Conservation (phyloP, 2,888 invertebrate genomes). For the Bugula neritina region DNA sequence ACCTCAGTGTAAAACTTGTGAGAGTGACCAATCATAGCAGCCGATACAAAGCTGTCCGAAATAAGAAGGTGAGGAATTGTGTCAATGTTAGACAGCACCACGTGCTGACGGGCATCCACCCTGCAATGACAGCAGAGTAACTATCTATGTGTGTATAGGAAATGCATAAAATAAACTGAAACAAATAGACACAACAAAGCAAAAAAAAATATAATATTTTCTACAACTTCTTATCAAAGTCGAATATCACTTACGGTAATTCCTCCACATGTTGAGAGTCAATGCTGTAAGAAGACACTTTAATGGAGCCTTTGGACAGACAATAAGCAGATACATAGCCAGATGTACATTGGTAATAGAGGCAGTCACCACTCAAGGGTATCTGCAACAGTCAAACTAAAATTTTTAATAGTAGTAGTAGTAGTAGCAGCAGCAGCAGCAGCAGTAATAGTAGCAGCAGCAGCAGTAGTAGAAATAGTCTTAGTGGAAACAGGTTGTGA, state of each 20-base stretch:
- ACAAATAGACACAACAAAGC: too few relatives aligned
- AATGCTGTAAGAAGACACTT: neutral
- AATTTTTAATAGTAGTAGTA: too few relatives aligned
- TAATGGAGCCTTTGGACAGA: neutral
- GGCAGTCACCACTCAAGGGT: slow-evolving; percentile 10
- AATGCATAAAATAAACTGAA: too few relatives aligned
- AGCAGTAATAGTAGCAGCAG: too few relatives aligned
- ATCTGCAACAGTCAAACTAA: slow-evolving; percentile 8
- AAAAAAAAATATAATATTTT: too few relatives aligned
- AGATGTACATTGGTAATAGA: neutral
- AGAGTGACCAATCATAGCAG: neutral
- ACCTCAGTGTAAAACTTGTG: slow-evolving; percentile 7
- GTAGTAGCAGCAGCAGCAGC: too few relatives aligned
- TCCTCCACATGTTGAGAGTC: neutral
- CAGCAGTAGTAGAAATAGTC: too few relatives aligned
- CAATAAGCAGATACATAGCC: neutral
- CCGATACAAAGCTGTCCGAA: neutral
- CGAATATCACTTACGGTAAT: neutral
- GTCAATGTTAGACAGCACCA: slow-evolving; percentile 1
- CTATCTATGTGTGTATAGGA: too few relatives aligned
- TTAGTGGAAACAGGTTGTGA: too few relatives aligned
- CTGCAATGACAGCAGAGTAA: neutral
- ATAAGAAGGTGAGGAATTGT: slow-evolving; percentile 4
- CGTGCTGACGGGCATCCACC: neutral
- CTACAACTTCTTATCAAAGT: too few relatives aligned